Conservation (phyloP, 2,113 vertebrate genomes). For the Heterotis niloticus region DNA sequence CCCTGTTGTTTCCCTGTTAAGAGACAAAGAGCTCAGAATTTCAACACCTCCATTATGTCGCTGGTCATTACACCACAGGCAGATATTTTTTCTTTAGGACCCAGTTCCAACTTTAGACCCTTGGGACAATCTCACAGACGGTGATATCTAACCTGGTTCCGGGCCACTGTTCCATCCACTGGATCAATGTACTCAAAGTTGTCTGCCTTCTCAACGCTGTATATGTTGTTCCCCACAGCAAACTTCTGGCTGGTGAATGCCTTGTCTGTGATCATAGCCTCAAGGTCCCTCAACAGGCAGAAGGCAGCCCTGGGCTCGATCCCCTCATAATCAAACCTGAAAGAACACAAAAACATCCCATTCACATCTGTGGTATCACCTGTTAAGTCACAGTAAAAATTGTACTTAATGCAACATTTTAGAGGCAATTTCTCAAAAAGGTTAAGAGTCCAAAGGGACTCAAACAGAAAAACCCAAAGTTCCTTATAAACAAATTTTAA, state of each 20-base stretch:
- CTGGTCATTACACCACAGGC: neutral
- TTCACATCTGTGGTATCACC: neutral
- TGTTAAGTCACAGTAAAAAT: neutral
- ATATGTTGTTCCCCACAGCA: slow-evolving; percentile 84
- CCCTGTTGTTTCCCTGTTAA: too few relatives aligned
- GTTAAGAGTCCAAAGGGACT: neutral
- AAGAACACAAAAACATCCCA: slow-evolving; percentile 17
- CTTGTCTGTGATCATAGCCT: slow-evolving; percentile 84
- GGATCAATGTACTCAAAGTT: slow-evolving; percentile 97
- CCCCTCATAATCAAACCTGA: slow-evolving; percentile 95
- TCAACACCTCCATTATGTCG: too few relatives aligned
- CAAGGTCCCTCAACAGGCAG: slow-evolving; percentile 92
- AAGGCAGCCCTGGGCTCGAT: slow-evolving; percentile 84
- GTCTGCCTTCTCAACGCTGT: slow-evolving; percentile 86
- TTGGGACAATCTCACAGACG: neutral
- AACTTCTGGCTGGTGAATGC: slow-evolving; percentile 91
- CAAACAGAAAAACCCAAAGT: neutral
- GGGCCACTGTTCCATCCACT: slow-evolving; percentile 89
- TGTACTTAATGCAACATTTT: neutral
- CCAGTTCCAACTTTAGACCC: neutral
- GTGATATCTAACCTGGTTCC: slow-evolving; percentile 82
- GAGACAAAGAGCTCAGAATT: too few relatives aligned
- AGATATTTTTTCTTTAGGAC: neutral
- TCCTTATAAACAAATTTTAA: neutral
- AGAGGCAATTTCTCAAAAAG: neutral